Conservation (phyloP, 1,140 invertebrate genomes). For the Drosophila varians region DNA sequence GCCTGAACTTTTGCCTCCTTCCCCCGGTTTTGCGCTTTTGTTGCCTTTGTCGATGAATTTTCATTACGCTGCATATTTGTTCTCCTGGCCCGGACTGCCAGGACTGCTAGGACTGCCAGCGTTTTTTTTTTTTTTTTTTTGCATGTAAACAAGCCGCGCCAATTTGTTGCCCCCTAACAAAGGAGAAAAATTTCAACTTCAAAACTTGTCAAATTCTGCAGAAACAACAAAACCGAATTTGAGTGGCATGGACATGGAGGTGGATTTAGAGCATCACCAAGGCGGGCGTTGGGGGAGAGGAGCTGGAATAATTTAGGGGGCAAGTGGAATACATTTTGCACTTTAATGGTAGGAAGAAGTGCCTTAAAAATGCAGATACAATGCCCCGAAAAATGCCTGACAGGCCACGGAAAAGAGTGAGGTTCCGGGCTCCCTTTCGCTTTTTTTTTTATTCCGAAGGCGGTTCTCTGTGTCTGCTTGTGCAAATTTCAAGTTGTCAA, state of each 20-base stretch:
- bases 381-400: conserved; percentile 49
- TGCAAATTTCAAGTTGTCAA: conserved; percentile 82
- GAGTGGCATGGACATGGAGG: conserved; percentile 35
- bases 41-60: conserved; percentile 67
- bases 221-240: conserved; percentile 35
- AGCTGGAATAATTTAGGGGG: conserved; percentile 56
- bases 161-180: conserved; percentile 61
- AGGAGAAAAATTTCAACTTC: conserved; percentile 33
- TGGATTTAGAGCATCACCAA: neutral
- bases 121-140: conserved; percentile 6
- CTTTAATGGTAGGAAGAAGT: conserved; percentile 63
- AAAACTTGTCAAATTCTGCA: conserved; percentile 53
- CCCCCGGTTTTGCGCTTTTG: conserved; percentile 21
- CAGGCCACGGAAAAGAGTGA: conserved; percentile 16
- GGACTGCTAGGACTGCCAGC: no score
- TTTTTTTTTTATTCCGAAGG: conserved; percentile 15
- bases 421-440: neutral
- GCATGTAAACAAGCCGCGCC: conserved; percentile 75
- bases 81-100: conserved; percentile 8
- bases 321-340: conserved; percentile 64
- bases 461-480: conserved; percentile 47
- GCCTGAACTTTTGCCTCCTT: conserved; percentile 30
- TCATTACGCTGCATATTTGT: conserved; percentile 78
- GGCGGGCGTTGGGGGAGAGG: neutral
- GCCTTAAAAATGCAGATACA: conserved; percentile 80